Evolutionary conservation across 30 jellyfish, hydroid and myxozoan genomes (phyloP).

Genomic region (Turritopsis dohrnii): DNA sequence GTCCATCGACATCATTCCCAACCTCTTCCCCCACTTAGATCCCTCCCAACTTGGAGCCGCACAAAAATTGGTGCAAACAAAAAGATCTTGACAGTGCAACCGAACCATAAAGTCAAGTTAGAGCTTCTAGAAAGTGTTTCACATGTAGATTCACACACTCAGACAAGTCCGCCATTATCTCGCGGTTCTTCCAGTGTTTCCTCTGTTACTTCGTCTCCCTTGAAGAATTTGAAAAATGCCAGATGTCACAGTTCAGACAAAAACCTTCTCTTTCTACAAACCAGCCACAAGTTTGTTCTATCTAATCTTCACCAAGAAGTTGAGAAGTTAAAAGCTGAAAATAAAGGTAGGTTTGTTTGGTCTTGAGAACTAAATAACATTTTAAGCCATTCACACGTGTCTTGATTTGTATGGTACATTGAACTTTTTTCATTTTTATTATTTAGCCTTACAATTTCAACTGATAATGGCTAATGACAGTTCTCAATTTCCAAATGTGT

Average conservation of each 20-base stretch:
- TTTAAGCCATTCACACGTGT: too few species aligned
- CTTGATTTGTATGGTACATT: too few species aligned
- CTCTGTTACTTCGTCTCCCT: not conserved
- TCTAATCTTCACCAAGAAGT: not conserved
- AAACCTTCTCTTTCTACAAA: not conserved
- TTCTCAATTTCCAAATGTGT: not conserved
- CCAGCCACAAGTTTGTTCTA: not conserved
- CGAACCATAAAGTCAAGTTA: not conserved
- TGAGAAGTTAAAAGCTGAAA: not conserved
- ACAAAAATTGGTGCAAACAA: not conserved
- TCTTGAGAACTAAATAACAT: not conserved
- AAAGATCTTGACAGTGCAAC: not conserved
- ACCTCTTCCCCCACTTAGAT: not conserved
- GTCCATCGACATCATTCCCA: not conserved
- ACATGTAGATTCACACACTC: not conserved
- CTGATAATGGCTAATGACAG: not conserved
- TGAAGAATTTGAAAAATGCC: not conserved
- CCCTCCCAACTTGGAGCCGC: constrained; percentile 14
- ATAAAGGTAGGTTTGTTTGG: not conserved
- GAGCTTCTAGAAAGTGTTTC: not conserved
- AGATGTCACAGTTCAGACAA: not conserved
- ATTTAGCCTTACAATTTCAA: constrained; percentile 4
- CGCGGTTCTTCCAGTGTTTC: not conserved
- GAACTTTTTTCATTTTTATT: not conserved
- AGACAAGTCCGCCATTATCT: not conserved